A percentile compares a stretch with the other conserved stretches of the same genome.
Conservation (phyloP, 1,140 invertebrate genomes). For the Patella vulgata region DNA sequence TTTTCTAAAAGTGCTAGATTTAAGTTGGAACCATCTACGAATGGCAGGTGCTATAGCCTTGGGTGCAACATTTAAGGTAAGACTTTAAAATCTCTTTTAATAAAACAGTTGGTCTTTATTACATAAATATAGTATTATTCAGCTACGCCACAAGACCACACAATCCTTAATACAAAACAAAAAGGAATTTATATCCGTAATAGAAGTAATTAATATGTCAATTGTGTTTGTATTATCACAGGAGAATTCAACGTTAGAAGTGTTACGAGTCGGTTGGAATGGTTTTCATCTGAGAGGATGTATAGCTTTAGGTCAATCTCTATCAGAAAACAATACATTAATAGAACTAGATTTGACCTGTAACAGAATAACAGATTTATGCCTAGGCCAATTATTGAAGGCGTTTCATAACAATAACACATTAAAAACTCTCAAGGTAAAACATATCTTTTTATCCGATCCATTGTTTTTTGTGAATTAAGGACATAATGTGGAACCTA, state of each 20-base stretch:
- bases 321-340: constrained; percentile 35
- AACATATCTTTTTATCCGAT: constrained; percentile 2
- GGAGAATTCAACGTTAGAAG: constrained; percentile 37
- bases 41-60: constrained; percentile 40
- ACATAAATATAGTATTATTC: too few species aligned
- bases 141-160: not conserved
- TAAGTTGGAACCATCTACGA: constrained; percentile 50
- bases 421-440: constrained; percentile 36
- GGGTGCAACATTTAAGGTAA: constrained; percentile 36
- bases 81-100: too few species aligned
- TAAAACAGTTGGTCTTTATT: too few species aligned
- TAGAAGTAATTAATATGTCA: too few species aligned
- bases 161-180: too few species aligned
- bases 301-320: constrained; percentile 34
- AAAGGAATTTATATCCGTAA: too few species aligned
- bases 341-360: constrained; percentile 41
- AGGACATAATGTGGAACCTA: not conserved
- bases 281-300: constrained; percentile 45
- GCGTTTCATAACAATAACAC: constrained; percentile 40
- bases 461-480: not conserved
- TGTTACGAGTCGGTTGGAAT: constrained; percentile 44
- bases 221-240: constrained; percentile 15
- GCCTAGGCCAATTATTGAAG: constrained; percentile 36
- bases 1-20: constrained; percentile 35
- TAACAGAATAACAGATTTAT: constrained; percentile 37